Evolutionary conservation across 2,113 vertebrate genomes (phyloP).

Genomic region (Percopsis transmontana): DNA sequence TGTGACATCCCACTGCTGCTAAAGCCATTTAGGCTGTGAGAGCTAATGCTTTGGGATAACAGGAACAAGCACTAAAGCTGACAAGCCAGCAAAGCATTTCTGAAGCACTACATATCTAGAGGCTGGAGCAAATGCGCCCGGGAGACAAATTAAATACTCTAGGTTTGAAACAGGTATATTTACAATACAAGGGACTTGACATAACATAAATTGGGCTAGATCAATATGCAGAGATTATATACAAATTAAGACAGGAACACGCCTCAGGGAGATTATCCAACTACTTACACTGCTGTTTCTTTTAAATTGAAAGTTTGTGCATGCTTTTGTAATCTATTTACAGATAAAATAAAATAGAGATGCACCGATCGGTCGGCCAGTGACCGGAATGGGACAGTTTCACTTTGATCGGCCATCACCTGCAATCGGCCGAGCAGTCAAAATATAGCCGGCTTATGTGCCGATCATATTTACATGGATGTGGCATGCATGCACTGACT

Average conservation of each 20-base stretch:
- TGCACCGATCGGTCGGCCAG: no score
- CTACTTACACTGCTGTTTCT: slow-evolving; percentile 15
- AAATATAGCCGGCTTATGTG: no score
- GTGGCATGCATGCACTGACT: no score
- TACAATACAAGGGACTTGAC: slow-evolving; percentile 30
- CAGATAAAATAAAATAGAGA: slow-evolving; percentile 50
- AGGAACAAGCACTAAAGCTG: slow-evolving; percentile 52
- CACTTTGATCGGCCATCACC: no score
- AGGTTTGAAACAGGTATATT: slow-evolving; percentile 53
- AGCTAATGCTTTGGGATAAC: slow-evolving; percentile 63
- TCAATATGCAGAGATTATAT: slow-evolving; percentile 22
- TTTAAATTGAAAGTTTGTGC: slow-evolving; percentile 42
- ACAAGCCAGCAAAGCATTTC: slow-evolving; percentile 48
- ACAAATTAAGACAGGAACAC: no score
- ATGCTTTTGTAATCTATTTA: slow-evolving; percentile 36
- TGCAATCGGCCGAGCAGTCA: no score
- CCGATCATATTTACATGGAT: no score
- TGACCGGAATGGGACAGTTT: no score
- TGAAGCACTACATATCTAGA: slow-evolving; percentile 34
- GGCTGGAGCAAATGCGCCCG: slow-evolving; percentile 17
- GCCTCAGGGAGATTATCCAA: not conserved
- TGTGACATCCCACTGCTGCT: slow-evolving; percentile 34
- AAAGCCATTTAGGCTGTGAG: slow-evolving; percentile 63
- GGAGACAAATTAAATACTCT: slow-evolving; percentile 64
- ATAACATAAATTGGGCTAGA: slow-evolving; percentile 53